These are phyloP conservation scores for Lepilemur septentrionalis DNA, from an alignment of 2,797 vertebrate species.

Conservation along the genomic window DNA sequence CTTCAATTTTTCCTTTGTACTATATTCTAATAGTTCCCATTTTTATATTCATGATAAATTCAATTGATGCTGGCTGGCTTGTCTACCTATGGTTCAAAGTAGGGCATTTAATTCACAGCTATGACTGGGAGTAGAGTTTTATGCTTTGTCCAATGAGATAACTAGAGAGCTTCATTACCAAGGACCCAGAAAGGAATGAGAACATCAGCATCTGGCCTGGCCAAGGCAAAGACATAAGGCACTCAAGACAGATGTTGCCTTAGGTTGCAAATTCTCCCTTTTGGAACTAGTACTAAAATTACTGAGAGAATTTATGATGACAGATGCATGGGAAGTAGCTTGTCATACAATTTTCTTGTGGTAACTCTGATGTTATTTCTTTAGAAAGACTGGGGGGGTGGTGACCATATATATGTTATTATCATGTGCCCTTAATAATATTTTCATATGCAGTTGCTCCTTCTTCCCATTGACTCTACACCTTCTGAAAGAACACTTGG, in stretches of 20 bases:
- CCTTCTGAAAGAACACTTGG: background rate
- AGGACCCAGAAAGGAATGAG: background rate
- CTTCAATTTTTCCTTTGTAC: background rate
- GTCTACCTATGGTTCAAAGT: background rate
- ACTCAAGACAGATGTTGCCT: background rate
- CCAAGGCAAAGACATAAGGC: background rate
- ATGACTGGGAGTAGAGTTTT: background rate
- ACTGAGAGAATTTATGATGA: background rate
- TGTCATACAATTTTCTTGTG: background rate
- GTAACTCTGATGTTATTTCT: background rate
- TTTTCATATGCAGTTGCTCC: background rate
- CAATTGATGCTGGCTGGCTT: background rate
- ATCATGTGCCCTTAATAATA: background rate
- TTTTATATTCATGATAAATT: background rate
- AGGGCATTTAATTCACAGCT: background rate
- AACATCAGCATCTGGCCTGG: background rate
- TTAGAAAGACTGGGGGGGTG: background rate
- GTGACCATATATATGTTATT: background rate
- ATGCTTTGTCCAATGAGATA: background rate
- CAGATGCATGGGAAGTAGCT: background rate
- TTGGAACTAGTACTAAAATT: conserved; percentile 14
- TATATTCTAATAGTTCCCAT: background rate
- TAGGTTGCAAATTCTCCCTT: background rate
- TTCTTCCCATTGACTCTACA: background rate
- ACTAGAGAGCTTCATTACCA: background rate